Conservation (phyloP, 2,888 invertebrate genomes). For the Heliconius cydno region DNA sequence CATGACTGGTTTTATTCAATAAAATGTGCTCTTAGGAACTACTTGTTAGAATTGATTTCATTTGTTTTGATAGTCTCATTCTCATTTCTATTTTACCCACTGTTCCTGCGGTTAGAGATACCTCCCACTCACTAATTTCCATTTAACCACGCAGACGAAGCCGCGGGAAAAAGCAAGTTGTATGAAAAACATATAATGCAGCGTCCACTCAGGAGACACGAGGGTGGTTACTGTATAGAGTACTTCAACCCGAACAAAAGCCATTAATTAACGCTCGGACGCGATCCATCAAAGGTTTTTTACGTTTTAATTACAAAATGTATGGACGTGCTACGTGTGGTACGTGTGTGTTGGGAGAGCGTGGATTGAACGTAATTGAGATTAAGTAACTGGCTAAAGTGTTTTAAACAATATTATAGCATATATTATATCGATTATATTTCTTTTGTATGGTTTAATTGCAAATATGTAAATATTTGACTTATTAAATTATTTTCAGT, state of each 20-base stretch:
- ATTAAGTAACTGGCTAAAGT: background rate
- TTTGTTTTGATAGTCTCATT: background rate
- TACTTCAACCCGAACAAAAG: slow-evolving; percentile 49
- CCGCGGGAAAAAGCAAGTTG: background rate
- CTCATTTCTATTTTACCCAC: too few relatives aligned
- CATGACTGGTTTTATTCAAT: too few relatives aligned
- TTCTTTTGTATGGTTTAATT: background rate
- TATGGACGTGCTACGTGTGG: slow-evolving; percentile 24
- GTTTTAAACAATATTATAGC: background rate
- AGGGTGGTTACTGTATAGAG: slow-evolving; percentile 27
- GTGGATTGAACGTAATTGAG: slow-evolving; percentile 13
- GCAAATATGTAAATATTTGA: background rate
- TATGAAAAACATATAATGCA: slow-evolving; percentile 18
- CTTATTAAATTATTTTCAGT: background rate
- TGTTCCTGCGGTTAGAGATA: too few relatives aligned
- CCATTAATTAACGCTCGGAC: slow-evolving; percentile 52
- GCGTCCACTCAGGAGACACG: slow-evolving; percentile 3
- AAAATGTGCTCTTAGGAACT: background rate
- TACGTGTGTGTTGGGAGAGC: slow-evolving; percentile 4
- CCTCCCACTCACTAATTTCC: too few relatives aligned
- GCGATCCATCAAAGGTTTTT: slow-evolving; percentile 54
- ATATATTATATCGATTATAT: background rate
- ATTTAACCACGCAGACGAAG: too few relatives aligned
- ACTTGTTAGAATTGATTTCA: background rate
- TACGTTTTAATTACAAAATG: slow-evolving; percentile 47